Base-by-base conservation (phyloP, 2,797 vertebrate genomes). In the Gymnoscopelus braueri region DNA sequence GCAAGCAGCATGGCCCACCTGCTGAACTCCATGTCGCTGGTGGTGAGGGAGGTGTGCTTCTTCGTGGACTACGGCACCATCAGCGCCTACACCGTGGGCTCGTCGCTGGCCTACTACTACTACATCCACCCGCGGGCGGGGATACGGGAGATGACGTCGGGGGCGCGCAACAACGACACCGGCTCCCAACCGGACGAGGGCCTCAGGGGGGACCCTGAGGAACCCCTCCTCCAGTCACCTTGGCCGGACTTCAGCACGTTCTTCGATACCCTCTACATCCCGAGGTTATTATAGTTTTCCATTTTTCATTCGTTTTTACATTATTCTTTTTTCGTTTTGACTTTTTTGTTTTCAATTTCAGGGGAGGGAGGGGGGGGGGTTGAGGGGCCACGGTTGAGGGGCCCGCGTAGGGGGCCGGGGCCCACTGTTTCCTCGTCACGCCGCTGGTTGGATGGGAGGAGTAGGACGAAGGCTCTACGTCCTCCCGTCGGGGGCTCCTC, bases 21-120 rank as follows among this genome's bases (percentile, higher is more conserved):
- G 58, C 91, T 95, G 6, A 95, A 94, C 86, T 94, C 94, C 0
- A 94, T 95, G 94, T 95, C 95, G 0, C 84, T 95, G 66, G 89
- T 93, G 29, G 87, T 94, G 0, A 72, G 92, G 11, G 89, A 91
- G 71, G 83, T 94, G 39, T 93, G 92, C 84, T 95, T 95, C 78
- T 95, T 94, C 1, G 89, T 95, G 62, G 94, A 95, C 75, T 95
- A 95, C 0, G 93, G 92, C 60, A 93, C 84, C 1, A 90, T 88
- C 74, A 94, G 92, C 9, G 84, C 89, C 3, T 93, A 93, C 83
- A 95, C 94, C 0, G 92, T 93, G 1, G 88, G 91, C 24, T 91
- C 91, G 0, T 92, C 92, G 0, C 50, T 94, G 70, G 91, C 91
- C 0, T 94, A 91, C 65, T 87, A 87, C 83, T 89, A 87, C 75